A percentile compares a stretch with the other conserved stretches of the same genome.
phyloP scores from a whole-genome alignment of 53 echinoderm and acorn worm species.

The Apostichopus leukothele region DNA sequence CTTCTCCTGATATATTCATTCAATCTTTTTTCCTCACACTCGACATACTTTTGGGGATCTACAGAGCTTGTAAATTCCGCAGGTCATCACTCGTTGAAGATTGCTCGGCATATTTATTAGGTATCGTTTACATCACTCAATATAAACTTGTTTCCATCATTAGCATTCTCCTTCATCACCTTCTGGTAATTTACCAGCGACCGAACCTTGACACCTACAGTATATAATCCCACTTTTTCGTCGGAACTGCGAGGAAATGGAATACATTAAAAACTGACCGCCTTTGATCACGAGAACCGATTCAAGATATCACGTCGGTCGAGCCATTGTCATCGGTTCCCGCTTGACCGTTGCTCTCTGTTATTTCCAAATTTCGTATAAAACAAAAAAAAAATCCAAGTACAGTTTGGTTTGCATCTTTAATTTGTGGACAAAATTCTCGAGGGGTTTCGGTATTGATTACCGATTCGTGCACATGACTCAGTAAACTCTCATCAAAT shows the following conservation, averaged over 20 bases:
- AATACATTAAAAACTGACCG: too few relatives aligned
- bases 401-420: conserved; percentile 24
- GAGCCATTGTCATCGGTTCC: too few relatives aligned
- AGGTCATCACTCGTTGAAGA: neutral
- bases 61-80: neutral
- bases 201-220: neutral
- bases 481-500: conserved; percentile 43
- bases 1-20: too few relatives aligned
- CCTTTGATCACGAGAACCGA: too few relatives aligned
- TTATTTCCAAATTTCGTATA: neutral
- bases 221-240: too few relatives aligned
- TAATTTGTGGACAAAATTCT: conserved; percentile 25
- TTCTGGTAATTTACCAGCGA: neutral
- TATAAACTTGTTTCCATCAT: neutral
- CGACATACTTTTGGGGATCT: too few relatives aligned
- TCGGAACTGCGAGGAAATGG: too few relatives aligned
- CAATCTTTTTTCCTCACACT: too few relatives aligned
- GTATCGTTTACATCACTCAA: neutral
- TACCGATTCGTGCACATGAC: conserved; percentile 40
- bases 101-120: neutral
- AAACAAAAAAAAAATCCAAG: neutral
- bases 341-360: neutral
- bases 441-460: conserved; percentile 42
- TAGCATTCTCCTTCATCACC: neutral
- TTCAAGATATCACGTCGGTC: too few relatives aligned